These are phyloP conservation scores for Trematocara stigmaticum DNA, from an alignment of 2,113 vertebrate species.

Conservation along the genomic window DNA sequence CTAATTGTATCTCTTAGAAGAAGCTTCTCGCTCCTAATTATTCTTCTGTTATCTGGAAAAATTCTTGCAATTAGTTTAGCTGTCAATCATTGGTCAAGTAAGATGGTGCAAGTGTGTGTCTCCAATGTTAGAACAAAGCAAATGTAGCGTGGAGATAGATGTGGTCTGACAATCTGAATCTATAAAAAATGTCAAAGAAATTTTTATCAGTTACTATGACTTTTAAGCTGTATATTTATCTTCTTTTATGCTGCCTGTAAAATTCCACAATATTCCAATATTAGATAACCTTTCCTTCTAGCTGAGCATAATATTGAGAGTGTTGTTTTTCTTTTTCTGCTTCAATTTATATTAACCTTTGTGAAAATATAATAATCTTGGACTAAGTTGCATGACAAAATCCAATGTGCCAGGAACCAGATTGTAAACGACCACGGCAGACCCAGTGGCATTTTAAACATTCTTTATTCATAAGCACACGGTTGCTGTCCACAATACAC, in stretches of 20 bases:
- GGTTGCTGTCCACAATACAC: too few relatives aligned
- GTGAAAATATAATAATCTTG: not conserved
- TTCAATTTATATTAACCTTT: not conserved
- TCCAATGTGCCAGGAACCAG: not conserved
- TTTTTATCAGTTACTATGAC: not conserved
- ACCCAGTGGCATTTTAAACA: too few relatives aligned
- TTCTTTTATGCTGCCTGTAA: not conserved
- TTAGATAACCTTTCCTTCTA: not conserved
- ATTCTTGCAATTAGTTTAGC: constrained; percentile 35
- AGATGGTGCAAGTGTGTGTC: not conserved
- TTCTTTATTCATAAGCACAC: too few relatives aligned
- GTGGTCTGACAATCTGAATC: not conserved
- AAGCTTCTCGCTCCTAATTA: constrained; percentile 23
- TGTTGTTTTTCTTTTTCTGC: not conserved
- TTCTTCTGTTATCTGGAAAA: constrained; percentile 9
- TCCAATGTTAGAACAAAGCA: not conserved
- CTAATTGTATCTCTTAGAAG: constrained; percentile 16
- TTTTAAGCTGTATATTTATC: not conserved
- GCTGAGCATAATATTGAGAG: not conserved
- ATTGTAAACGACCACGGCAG: not conserved
- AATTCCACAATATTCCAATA: not conserved
- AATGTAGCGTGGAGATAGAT: not conserved
- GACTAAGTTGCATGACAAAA: not conserved
- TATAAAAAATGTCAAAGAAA: not conserved
- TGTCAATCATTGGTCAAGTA: constrained; percentile 37